Evolutionary conservation across 2,888 invertebrate species (phyloP), one percentile per base, ranked within the genome.

Genomic region (Meteorus cinctellus): DNA sequence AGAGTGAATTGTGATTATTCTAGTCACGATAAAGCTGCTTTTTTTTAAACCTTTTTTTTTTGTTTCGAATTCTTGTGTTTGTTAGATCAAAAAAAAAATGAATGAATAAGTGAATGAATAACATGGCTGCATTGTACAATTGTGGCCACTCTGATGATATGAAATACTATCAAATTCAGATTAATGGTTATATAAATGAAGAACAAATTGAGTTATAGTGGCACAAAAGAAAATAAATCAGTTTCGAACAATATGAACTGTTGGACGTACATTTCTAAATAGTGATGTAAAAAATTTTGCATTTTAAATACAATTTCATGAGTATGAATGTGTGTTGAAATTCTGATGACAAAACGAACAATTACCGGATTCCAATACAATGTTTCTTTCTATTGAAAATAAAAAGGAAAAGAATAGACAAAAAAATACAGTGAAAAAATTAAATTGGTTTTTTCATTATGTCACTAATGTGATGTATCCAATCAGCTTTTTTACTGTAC

Each of bases 1-100:
- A 84, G 82, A 84, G 84, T 86, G 84, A 86, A 86, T 83, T 87
- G 87, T 89, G 88, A 87, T 82, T 88, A 88, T 87, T 89, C 89
- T 89, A 89, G 89, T 89, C 89, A 89, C 82, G 83, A 82, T 80
- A 81, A 86, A 86, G 87, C 84, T 86, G 83, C 84, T 87, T 74
- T 82, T 59, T 78, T 27, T 27, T 55, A 16, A 31, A 27, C 68
- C 68, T 78, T 62, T 72, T 78, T 62, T 72, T 29, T 16, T 72
- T 63, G 16, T 68, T 73, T 76, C 51, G 45, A 16, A 59, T 36
- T 34, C 74, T 76, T 29, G 51, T 45, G 48, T 68, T 76, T 45
- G 19, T 77, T 27, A 14, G 16, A 67, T 76, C 78, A 69, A 36
- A 65, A 51, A 51, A 70, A 65, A 71, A 19, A 55, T 10, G 19